Conservation (phyloP, 1,140 invertebrate genomes). For the Drosophila miranda region DNA sequence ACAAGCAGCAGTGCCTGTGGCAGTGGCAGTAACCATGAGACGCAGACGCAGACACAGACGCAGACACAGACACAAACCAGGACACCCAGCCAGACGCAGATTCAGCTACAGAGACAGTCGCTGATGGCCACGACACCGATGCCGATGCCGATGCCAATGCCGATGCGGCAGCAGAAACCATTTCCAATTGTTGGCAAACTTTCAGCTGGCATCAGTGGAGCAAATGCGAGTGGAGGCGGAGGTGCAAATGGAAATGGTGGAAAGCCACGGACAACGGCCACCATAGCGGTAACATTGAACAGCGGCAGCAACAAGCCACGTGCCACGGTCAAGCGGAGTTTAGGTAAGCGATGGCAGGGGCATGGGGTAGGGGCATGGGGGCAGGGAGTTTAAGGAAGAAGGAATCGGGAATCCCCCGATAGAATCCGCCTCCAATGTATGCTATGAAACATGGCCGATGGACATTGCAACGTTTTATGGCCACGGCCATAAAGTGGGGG, state of each 20-base stretch:
- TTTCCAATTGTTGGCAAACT: slow-evolving; percentile 45
- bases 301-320: slow-evolving; percentile 68
- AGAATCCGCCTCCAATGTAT: slow-evolving; percentile 10
- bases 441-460: slow-evolving; percentile 32
- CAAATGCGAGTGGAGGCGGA: neutral
- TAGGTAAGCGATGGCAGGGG: slow-evolving; percentile 54
- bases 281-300: slow-evolving; percentile 69
- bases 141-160: slow-evolving; percentile 22
- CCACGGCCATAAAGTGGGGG: slow-evolving; percentile 43
- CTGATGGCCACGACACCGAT: slow-evolving; percentile 7
- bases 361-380: too few species aligned
- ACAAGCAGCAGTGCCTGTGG: slow-evolving; percentile 11
- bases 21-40: slow-evolving; percentile 25
- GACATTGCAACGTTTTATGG: slow-evolving; percentile 49
- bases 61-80: too few species aligned
- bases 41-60: neutral
- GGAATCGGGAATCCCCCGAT: neutral
- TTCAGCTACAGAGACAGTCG: slow-evolving; percentile 11
- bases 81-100: slow-evolving; percentile 6
- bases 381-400: neutral
- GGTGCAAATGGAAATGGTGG: neutral
- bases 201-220: slow-evolving; percentile 4
- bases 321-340: slow-evolving; percentile 77
- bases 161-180: slow-evolving; percentile 48
- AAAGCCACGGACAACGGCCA: slow-evolving; percentile 70